Evolutionary conservation across 2,113 vertebrate species (phyloP), one percentile per base, ranked within the genome.

Genomic region (Alaudala cheleensis): DNA sequence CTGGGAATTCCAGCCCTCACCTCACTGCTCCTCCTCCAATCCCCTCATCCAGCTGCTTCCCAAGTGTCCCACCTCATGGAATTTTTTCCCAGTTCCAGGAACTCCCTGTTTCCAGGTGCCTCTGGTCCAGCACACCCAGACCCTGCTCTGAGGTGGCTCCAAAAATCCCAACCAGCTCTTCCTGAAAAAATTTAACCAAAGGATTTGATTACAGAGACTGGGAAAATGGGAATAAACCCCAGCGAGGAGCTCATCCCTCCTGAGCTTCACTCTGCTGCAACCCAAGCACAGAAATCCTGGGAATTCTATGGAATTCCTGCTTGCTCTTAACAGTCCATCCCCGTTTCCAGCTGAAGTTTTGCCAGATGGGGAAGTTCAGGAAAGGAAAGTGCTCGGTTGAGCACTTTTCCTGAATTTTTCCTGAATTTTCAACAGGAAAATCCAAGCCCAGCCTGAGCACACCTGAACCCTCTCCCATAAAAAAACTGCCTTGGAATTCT

Each of bases 11-110:
- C 84, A 57, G 77, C 37, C 74, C 50, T 69, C 7, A 8, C 3
- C 1, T 1, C 73, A 3, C 20, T 10, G 3, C 56, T 87, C 40
- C 61, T 74, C 23, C 79, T 66, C 4, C 0, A 20, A 7, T 4
- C 53, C 70, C 67, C 70, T 42, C 20, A 3, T 17, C 28, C 24
- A 34, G 58, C 70, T 14, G 62, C 72, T 77, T 79, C 20, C 64
- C 60, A 14, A 57, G 49, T 1, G 8, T 86, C 70, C 64, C 87
- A 90, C 9, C 40, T 87, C 66, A 54, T 3, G 26, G 22, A 57
- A 33, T 71, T 81, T 9, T 9, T 26, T 42, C 69, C 74, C 5
- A 2, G 4, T 31, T 20, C 29, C 51, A 53, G 51, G 28, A 53
- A 53, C 28, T 42, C 40, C 40, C 40, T 42, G 6, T 51, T 87